phyloP scores from a whole-genome alignment of 1,140 invertebrate species.

The Aethina tumida region DNA sequence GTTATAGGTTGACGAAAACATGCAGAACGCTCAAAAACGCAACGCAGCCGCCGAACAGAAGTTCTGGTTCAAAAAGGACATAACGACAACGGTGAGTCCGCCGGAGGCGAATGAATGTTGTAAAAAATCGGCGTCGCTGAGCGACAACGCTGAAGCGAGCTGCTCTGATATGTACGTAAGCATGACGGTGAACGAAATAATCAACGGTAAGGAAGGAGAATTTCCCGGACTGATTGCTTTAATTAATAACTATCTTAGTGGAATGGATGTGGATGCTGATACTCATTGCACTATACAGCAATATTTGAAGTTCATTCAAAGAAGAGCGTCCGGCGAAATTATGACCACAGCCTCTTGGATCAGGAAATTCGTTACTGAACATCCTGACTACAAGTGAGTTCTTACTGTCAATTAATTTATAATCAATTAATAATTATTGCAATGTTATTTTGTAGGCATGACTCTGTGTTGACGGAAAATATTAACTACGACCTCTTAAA shows the following conservation, averaged over 20 bases:
- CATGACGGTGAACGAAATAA: slow-evolving; percentile 92
- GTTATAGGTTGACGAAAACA: slow-evolving; percentile 89
- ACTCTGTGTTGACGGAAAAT: slow-evolving; percentile 78
- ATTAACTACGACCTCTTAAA: slow-evolving; percentile 92
- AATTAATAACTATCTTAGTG: slow-evolving; percentile 85
- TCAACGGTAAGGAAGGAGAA: slow-evolving; percentile 87
- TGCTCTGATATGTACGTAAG: slow-evolving; percentile 49
- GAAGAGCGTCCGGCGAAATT: slow-evolving; percentile 76
- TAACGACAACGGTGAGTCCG: slow-evolving; percentile 45
- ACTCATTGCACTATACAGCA: slow-evolving; percentile 94
- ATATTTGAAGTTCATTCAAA: slow-evolving; percentile 91
- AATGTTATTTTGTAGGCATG: slow-evolving; percentile 50
- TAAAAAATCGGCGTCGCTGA: slow-evolving; percentile 19
- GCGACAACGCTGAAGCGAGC: slow-evolving; percentile 23
- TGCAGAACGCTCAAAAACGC: slow-evolving; percentile 85
- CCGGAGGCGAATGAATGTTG: slow-evolving; percentile 37
- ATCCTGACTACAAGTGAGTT: slow-evolving; percentile 80
- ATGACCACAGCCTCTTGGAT: slow-evolving; percentile 88
- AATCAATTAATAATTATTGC: slow-evolving; percentile 9
- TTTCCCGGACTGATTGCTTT: slow-evolving; percentile 94
- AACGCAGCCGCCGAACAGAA: slow-evolving; percentile 74
- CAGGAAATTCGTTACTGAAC: slow-evolving; percentile 76
- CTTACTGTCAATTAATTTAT: background rate
- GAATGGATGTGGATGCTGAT: slow-evolving; percentile 92
- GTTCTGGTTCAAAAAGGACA: slow-evolving; percentile 87